Conservation (phyloP, 2,113 vertebrate genomes). For the Lophochroa leadbeateri region DNA sequence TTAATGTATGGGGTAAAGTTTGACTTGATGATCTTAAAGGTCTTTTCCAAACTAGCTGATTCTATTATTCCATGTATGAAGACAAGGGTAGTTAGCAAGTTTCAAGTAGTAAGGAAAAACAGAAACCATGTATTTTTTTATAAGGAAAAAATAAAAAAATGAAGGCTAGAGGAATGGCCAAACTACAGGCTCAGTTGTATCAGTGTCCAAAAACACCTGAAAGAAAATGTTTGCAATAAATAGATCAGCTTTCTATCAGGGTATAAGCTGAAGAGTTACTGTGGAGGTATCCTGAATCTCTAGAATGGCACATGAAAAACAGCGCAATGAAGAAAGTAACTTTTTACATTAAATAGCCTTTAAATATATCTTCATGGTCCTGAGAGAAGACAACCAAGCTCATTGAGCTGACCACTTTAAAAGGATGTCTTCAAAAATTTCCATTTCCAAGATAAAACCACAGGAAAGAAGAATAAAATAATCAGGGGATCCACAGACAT, state of each 20-base stretch:
- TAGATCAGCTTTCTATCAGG: not conserved
- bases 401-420: not conserved
- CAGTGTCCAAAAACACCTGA: not conserved
- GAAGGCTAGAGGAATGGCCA: not conserved
- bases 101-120: not conserved
- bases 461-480: not conserved
- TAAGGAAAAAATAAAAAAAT: rapidly evolving
- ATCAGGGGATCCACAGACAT: not conserved
- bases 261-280: not conserved
- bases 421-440: not conserved
- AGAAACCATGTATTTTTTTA: not conserved
- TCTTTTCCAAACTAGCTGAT: not conserved
- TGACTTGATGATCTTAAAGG: not conserved
- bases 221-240: not conserved
- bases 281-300: not conserved
- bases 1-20: not conserved
- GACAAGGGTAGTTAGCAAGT: not conserved
- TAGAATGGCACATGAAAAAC: not conserved
- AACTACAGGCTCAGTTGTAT: not conserved
- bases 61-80: not conserved
- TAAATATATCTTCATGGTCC: not conserved
- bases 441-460: not conserved
- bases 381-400: not conserved
- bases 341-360: not conserved
- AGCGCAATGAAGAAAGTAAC: not conserved